Conservation (phyloP, 2,113 vertebrate genomes). For the Cochlearius cochlearius region DNA sequence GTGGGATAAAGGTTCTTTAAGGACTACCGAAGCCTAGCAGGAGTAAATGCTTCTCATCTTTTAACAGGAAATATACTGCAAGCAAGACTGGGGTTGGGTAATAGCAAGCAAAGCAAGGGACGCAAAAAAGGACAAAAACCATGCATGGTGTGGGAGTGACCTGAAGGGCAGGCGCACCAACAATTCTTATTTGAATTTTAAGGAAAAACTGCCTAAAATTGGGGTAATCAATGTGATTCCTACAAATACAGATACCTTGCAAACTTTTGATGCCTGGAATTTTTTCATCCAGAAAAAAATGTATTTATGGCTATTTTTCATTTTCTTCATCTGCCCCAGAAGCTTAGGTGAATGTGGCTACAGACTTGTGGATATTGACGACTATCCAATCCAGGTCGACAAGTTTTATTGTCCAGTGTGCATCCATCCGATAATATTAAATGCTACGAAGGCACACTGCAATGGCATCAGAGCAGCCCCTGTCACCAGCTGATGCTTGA, state of each 20-base stretch:
- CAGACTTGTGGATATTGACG: background rate
- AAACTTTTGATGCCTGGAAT: background rate
- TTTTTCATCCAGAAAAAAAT: background rate
- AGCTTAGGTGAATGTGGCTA: background rate
- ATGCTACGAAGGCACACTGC: background rate
- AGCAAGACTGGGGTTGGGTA: background rate
- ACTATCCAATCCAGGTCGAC: background rate
- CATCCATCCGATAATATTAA: background rate
- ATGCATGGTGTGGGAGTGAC: background rate
- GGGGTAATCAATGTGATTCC: background rate
- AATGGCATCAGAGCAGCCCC: background rate
- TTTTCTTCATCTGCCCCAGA: background rate
- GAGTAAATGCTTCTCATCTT: background rate
- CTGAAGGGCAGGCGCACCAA: background rate
- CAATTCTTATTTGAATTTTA: background rate
- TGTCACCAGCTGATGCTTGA: background rate
- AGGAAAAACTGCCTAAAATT: background rate
- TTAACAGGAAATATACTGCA: background rate
- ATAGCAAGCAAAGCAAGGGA: background rate
- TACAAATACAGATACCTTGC: background rate
- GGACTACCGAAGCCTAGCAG: background rate
- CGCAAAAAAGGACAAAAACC: background rate
- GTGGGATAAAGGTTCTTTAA: constrained; percentile 34
- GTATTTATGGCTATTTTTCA: background rate
- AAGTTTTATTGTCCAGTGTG: background rate